A percentile compares a stretch with the other conserved stretches of the same genome.
phyloP scores from a whole-genome alignment of 2,797 vertebrate genomes.

The Enteromius argenteus region DNA sequence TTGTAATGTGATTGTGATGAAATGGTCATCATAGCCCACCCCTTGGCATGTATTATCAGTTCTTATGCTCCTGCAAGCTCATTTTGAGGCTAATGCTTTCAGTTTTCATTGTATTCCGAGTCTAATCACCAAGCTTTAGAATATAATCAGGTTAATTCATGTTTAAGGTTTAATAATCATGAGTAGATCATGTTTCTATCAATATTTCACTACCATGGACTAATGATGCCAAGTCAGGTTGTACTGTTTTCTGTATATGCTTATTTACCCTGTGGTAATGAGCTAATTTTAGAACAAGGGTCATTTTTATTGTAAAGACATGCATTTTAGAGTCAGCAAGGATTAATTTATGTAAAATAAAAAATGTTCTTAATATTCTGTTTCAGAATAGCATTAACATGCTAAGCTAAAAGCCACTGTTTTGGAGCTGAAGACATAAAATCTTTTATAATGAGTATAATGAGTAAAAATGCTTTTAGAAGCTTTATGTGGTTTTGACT shows the following conservation, averaged over 20 bases:
- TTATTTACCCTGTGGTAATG: neutral
- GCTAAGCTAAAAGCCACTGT: neutral
- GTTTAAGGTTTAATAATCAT: neutral
- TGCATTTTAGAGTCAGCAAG: neutral
- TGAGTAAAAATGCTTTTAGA: neutral
- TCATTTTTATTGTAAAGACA: neutral
- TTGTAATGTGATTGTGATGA: neutral
- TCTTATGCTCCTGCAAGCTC: neutral
- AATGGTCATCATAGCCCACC: neutral
- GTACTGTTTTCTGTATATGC: neutral
- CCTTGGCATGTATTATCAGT: neutral
- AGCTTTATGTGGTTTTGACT: slow-evolving; percentile 3
- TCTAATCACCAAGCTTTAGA: neutral
- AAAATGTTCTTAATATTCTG: neutral
- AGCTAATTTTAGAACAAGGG: neutral
- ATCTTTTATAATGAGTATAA: neutral
- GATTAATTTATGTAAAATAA: neutral
- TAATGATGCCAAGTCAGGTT: neutral
- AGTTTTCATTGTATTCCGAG: neutral
- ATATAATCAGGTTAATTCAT: slow-evolving; percentile 8
- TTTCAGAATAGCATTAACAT: neutral
- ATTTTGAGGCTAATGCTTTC: neutral
- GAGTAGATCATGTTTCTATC: neutral
- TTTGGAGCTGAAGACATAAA: neutral
- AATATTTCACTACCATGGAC: neutral